A percentile compares a stretch with the other conserved stretches of the same genome.
phyloP scores from a whole-genome alignment of 2,888 invertebrate species.

The Athripsodes cinereus region DNA sequence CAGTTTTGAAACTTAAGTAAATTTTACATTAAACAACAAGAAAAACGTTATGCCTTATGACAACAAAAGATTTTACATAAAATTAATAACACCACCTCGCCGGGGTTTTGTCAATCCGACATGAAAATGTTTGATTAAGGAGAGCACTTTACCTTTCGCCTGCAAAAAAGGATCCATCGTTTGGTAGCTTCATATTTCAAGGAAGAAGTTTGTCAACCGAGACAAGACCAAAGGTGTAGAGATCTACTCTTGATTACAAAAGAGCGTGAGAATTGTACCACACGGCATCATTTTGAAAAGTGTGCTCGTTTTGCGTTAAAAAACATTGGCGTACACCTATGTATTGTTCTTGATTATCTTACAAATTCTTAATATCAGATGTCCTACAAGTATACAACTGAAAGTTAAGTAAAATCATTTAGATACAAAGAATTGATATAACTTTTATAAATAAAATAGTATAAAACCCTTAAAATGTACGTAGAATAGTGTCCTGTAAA shows the following conservation, averaged over 20 bases:
- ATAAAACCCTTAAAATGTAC: too few relatives aligned
- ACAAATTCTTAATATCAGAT: too few relatives aligned
- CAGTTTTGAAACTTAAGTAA: too few relatives aligned
- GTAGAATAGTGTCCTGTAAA: too few relatives aligned
- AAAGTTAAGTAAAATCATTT: too few relatives aligned
- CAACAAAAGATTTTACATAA: too few relatives aligned
- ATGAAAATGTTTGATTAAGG: constrained; percentile 27
- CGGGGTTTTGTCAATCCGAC: background rate
- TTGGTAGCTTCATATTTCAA: constrained; percentile 12
- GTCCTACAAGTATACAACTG: too few relatives aligned
- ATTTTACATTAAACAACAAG: too few relatives aligned
- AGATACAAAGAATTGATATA: too few relatives aligned
- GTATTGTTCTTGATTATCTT: too few relatives aligned
- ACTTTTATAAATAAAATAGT: too few relatives aligned
- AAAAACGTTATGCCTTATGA: too few relatives aligned
- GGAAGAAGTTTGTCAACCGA: constrained; percentile 26
- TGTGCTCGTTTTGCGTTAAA: constrained; percentile 6
- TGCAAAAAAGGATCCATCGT: constrained; percentile 16
- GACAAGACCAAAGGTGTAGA: constrained; percentile 21
- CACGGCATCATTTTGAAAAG: constrained; percentile 21
- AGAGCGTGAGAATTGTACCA: constrained; percentile 26
- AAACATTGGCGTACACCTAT: background rate
- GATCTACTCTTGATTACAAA: constrained; percentile 22
- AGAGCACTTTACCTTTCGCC: constrained; percentile 24
- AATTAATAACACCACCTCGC: background rate